Percentiles rank a stretch among this genome's conserved stretches.
Evolutionary conservation across 2,888 invertebrate species (phyloP).

Genomic region (Autographa gamma): DNA sequence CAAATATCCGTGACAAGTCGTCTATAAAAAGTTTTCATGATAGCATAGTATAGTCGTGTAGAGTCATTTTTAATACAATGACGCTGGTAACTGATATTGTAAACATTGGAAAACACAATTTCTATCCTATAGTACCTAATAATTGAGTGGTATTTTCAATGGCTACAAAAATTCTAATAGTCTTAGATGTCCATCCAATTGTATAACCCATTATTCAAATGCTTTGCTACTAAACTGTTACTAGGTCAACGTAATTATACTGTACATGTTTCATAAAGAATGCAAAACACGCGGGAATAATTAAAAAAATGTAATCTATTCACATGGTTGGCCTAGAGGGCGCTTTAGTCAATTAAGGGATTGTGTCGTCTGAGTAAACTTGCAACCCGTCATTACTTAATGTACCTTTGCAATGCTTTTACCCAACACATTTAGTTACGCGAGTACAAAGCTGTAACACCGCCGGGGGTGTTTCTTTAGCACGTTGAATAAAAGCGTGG

Average conservation of each 20-base stretch:
- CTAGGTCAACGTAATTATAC: no score
- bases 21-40: constrained; percentile 71
- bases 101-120: no score
- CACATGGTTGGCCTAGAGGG: neutral
- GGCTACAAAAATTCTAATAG: no score
- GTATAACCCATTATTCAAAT: no score
- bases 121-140: no score
- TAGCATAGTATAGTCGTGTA: constrained; percentile 39
- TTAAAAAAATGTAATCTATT: neutral
- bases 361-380: constrained; percentile 33
- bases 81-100: neutral
- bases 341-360: constrained; percentile 16
- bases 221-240: no score
- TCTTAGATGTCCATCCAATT: no score
- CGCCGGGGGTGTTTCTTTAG: constrained; percentile 25
- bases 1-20: constrained; percentile 73
- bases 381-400: constrained; percentile 38
- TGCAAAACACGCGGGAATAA: neutral
- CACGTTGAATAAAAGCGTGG: constrained; percentile 17
- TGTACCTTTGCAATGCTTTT: constrained; percentile 51
- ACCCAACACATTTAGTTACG: constrained; percentile 35
- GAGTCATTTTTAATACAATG: constrained; percentile 60
- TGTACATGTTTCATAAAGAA: no score
- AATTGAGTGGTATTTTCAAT: no score
- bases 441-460: constrained; percentile 27